Base-by-base conservation (phyloP, 2,888 invertebrate genomes). In the Zygaena filipendulae region DNA sequence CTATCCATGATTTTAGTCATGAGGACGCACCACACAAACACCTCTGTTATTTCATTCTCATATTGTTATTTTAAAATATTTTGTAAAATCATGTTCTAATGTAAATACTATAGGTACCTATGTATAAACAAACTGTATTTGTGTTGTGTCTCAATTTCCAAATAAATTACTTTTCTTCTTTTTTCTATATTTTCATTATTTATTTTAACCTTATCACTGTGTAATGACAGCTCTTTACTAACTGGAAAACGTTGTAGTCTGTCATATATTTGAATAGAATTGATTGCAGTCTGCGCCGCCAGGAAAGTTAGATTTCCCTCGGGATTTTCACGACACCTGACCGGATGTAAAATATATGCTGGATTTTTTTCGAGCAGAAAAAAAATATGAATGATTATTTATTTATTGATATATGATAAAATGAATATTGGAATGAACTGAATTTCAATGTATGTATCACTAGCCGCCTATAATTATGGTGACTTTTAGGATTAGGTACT, bases 221-320 rank as follows among this genome's bases (percentile, higher is more conserved):
- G 49, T 52, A 29, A 33, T 43, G 58, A 27, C 66, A 45, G 27
- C 70, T 70, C 66, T 32, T 38, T 38, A 43, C 34, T 30, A 45
- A 45, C 59, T 40, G 40, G 48, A 54, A 66, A 59, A 61, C 61
- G 70, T 71, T 69, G 63, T 68, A 67, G 72, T 64, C 69, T 67
- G 70, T 75, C 77, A 79, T 79, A 79, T 77, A 79, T 79, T 79
- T 79, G 77, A 77, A 77, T 77, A 74, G 77, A 79, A 79, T 77
- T 77, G 77, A 79, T 79, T 69, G 74, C 68, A 77, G 77, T 77
- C 77, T 74, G 69, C 71, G 75, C 77, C 74, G 67, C 70, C 61
- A 69, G 77, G 70, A 68, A 74, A 77, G 77, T 77, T 75, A 77
- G 75, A 79, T 79, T 79, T 79, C 77, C 79, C 77, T 43, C 50